Percentiles rank a stretch among this genome's conserved stretches.
These are phyloP conservation scores for Corythornis cristatus DNA, from an alignment of 2,113 vertebrate genomes.

Conservation along the genomic window DNA sequence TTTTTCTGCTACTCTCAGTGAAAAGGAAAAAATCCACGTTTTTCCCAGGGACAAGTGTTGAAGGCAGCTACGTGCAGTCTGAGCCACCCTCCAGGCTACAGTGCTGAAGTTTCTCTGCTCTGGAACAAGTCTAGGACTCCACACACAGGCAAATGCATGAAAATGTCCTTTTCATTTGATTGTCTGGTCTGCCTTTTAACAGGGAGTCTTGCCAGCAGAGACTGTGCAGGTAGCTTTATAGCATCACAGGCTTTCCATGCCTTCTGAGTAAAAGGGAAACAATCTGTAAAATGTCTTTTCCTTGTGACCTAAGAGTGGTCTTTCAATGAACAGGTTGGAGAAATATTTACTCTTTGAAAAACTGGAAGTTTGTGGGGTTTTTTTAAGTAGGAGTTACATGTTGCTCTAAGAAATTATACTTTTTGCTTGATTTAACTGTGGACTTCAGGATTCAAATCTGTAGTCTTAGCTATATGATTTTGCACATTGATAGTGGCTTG, in stretches of 20 bases:
- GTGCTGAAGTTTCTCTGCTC: background rate
- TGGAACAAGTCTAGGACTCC: background rate
- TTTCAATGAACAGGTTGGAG: background rate
- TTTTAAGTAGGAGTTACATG: background rate
- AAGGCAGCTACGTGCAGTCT: background rate
- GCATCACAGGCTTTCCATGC: background rate
- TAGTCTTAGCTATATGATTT: background rate
- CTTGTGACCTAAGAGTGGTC: background rate
- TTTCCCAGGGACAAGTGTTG: background rate
- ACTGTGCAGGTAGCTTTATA: background rate
- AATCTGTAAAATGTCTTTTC: background rate
- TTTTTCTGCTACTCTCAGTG: background rate
- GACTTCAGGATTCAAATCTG: background rate
- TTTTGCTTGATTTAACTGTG: background rate
- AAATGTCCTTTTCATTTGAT: background rate
- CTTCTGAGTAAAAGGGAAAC: background rate
- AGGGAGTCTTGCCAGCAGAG: background rate
- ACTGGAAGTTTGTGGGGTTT: background rate
- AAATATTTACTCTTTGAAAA: background rate
- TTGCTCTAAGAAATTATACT: background rate
- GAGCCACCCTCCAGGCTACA: background rate
- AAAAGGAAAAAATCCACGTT: background rate
- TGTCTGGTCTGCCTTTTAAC: background rate
- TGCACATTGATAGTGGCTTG: background rate
- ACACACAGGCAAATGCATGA: background rate